phyloP scores from a whole-genome alignment of 23 tunicate species.

The Diplosoma virens region DNA sequence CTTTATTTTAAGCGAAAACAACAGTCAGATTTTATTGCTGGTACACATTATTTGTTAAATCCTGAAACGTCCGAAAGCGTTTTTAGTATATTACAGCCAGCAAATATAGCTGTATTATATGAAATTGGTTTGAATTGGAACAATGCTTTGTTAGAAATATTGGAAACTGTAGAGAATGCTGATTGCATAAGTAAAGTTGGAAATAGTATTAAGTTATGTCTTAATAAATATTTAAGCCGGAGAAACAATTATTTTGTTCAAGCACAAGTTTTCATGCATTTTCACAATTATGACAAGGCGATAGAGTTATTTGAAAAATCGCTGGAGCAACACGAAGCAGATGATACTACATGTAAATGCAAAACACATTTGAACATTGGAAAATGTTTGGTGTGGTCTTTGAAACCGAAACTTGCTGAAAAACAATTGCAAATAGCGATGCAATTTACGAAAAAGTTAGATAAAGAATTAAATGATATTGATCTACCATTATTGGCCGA shows the following conservation, averaged over 20 bases:
- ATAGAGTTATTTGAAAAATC: background rate
- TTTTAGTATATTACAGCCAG: background rate
- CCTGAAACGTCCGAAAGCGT: background rate
- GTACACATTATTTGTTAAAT: background rate
- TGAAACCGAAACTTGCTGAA: background rate
- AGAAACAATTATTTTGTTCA: background rate
- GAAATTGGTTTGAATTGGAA: background rate
- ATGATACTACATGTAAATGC: background rate
- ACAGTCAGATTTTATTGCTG: background rate
- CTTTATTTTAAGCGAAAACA: background rate
- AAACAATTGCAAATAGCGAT: too few relatives aligned
- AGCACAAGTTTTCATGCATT: background rate
- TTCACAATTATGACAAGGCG: background rate
- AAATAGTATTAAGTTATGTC: background rate
- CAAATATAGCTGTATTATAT: background rate
- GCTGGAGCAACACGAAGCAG: background rate
- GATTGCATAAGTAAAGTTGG: too few relatives aligned
- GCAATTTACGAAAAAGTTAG: too few relatives aligned
- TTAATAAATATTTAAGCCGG: background rate
- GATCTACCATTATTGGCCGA: too few relatives aligned
- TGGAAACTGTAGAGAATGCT: background rate
- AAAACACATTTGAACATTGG: background rate
- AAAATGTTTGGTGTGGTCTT: background rate
- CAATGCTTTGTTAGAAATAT: background rate
- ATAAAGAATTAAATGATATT: too few relatives aligned